Evolutionary conservation across 2,888 invertebrate species (phyloP), one percentile per base, ranked within the genome.

Genomic region (Oasisia sp.): DNA sequence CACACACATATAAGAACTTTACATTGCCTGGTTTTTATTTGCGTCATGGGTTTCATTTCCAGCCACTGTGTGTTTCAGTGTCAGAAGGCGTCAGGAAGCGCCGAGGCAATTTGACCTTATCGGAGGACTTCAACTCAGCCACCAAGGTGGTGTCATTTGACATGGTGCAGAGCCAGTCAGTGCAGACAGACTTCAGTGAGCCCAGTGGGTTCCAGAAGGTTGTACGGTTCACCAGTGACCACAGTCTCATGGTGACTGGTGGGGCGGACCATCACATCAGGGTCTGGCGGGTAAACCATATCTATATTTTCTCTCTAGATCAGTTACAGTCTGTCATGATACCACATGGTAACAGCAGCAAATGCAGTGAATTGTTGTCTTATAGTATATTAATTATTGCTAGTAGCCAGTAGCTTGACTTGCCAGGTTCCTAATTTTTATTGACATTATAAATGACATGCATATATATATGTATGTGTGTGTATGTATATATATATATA

Each of bases 261-360:
- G 99, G 99, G 50, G 98, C 98, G 0, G 99, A 99, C 96, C 98
- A 99, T 5, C 97, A 97, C 95, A 97, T 99, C 58, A 97, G 99
- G 92, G 96, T 99, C 14, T 99, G 99, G 99, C 97, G 97, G 95
- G 96, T 96, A 93, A 89, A 91, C 38, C 38, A 38, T 12, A 3
- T 19, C 14, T 74, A 32, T 50, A 38, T 92, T 58, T 19, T 91
- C 27, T 4, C 44, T 74, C 27, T 74, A 74, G 74, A 74, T 74
- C 19, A 27, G n/a, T 74, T 74, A 74, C 27, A 27, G 74, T 74
- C 27, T 19, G 14, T 74, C 7, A 27, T 27, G 14, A 7, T 27
- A 3, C 7, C 27, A 4, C 27, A 19, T 74, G 27, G n/a, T 19
- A 19, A 74, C 27, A 27, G n/a, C 74, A 74, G 74, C 5, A 27